phyloP scores from a whole-genome alignment of 2,888 invertebrate genomes.

The Lasioglossum marginatum region DNA sequence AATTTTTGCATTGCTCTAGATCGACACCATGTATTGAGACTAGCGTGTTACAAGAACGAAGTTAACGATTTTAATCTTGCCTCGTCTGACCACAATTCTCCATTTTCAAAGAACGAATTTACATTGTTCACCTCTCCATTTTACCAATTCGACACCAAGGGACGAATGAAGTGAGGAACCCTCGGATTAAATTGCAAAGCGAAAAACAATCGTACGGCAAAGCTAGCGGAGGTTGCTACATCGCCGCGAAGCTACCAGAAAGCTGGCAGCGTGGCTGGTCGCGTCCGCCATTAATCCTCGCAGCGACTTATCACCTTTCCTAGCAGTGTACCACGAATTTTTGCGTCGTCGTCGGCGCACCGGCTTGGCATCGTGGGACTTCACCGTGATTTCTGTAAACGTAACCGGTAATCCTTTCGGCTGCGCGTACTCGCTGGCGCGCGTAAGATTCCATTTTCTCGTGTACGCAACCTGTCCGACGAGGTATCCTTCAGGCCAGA shows the following conservation, averaged over 20 bases:
- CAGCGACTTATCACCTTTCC: background rate
- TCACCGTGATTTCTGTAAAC: constrained; percentile 44
- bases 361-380: constrained; percentile 49
- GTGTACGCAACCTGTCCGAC: constrained; percentile 21
- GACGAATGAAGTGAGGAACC: background rate
- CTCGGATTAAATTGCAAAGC: background rate
- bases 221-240: background rate
- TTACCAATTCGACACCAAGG: background rate
- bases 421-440: constrained; percentile 34
- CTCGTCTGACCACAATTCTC: too few species aligned
- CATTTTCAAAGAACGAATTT: too few species aligned
- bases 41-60: too few species aligned
- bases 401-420: constrained; percentile 50
- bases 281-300: constrained; percentile 1
- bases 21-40: too few species aligned
- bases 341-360: background rate
- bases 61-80: too few species aligned
- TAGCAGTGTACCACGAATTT: background rate
- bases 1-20: too few species aligned
- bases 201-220: background rate
- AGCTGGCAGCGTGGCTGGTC: background rate
- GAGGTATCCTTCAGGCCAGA: constrained; percentile 50
- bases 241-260: background rate
- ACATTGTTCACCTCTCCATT: too few species aligned
- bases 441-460: constrained; percentile 58